Percentiles rank a stretch among this genome's conserved stretches.
Evolutionary conservation across 1,140 invertebrate species (phyloP).

Genomic region (Leptestheria dahalacensis): DNA sequence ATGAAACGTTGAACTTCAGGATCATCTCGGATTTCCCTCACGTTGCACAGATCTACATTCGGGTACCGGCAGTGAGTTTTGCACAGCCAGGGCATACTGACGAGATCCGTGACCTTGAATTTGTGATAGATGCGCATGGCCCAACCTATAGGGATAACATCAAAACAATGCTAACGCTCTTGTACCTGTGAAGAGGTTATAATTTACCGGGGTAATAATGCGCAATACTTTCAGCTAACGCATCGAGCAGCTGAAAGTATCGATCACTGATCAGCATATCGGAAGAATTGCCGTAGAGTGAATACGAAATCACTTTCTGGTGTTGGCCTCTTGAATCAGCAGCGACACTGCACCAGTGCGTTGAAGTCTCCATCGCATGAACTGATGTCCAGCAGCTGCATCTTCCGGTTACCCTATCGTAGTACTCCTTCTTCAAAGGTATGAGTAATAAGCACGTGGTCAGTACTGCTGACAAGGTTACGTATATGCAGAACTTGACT

Average conservation of each 20-base stretch:
- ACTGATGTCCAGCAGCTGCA: neutral
- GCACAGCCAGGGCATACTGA: neutral
- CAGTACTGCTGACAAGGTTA: too few species aligned
- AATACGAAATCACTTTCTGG: neutral
- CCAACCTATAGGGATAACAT: slow-evolving; percentile 4
- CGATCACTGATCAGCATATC: neutral
- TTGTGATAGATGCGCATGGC: slow-evolving; percentile 7
- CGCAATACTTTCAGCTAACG: neutral
- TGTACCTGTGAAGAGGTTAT: neutral
- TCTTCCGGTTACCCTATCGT: neutral
- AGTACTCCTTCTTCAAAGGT: neutral
- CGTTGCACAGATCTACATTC: slow-evolving; percentile 1
- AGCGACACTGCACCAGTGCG: neutral
- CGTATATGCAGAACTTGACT: too few species aligned
- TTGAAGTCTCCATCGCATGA: neutral
- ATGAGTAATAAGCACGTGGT: too few species aligned
- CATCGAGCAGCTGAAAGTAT: neutral
- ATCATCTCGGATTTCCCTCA: neutral
- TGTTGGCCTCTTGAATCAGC: neutral
- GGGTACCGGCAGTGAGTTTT: neutral
- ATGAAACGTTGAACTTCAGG: neutral
- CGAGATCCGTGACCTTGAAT: neutral
- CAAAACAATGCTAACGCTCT: neutral
- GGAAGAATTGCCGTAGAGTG: neutral
- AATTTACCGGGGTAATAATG: neutral